Base-by-base conservation (phyloP, 2,113 vertebrate genomes). In the Silurus glanis region DNA sequence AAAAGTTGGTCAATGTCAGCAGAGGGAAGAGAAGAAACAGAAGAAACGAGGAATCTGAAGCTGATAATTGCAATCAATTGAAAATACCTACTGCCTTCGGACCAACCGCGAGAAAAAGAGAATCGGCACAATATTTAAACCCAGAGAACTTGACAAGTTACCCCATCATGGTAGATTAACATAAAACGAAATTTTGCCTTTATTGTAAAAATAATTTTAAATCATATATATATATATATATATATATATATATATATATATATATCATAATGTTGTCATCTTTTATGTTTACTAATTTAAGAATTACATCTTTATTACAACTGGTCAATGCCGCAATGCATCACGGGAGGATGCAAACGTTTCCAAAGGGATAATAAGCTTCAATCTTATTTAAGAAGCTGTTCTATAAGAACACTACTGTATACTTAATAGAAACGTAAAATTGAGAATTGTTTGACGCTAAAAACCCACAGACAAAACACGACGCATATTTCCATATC, bases 1-100 rank as follows among this genome's bases (percentile, higher is more conserved):
- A 90, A 90, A 90, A 21, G 89, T 23, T 86, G 0, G 92, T 92
- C 92, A 90, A 91, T 58, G 28, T 12, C 84, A 17, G 79, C 82
- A 86, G 90, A 91, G 90, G 80, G 88, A 37, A 37, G 37, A 87
- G 88, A 89, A 66, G 89, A 88, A 88, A 90, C 90, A 91, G 91
- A 91, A 92, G 90, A 89, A 92, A 88, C 90, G 67, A 91, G 89
- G 88, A 90, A 85, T 90, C 88, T 91, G 89, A 87, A 89, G 90
- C 89, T 92, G 90, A 89, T 90, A 91, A 89, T 55, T 83, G 83
- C 91, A 91, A 92, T 92, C 90, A 89, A 89, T 91, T 92, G 88
- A 88, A 88, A 82, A 72, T 67, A 49, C 80, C 12, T 91, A 90
- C 91, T 89, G 82, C 84, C 75, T 84, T 92, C 93, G 91, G 92